These are phyloP conservation scores for Upupa epops DNA, from an alignment of 2,113 vertebrate species.

Conservation along the genomic window DNA sequence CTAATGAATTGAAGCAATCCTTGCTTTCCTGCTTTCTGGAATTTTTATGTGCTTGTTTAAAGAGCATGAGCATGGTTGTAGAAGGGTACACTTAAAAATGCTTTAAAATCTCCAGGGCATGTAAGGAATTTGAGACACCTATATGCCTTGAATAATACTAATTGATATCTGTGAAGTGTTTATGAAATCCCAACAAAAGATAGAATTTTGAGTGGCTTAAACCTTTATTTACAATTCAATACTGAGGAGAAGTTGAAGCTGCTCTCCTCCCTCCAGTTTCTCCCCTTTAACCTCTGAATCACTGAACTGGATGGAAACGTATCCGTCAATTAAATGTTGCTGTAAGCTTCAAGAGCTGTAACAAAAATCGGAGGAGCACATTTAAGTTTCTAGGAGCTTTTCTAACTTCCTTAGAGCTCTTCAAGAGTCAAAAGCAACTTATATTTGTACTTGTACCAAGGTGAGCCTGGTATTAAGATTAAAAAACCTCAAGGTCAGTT, in stretches of 20 bases:
- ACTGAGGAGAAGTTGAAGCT: not conserved
- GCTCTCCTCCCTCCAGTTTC: not conserved
- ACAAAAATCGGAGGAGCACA: not conserved
- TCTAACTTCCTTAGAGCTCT: not conserved
- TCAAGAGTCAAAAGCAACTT: not conserved
- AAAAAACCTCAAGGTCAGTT: not conserved
- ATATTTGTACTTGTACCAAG: not conserved
- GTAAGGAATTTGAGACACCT: constrained; percentile 32
- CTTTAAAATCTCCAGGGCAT: not conserved
- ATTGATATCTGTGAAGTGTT: constrained; percentile 35
- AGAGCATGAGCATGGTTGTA: not conserved
- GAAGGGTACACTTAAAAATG: not conserved
- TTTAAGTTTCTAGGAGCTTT: not conserved
- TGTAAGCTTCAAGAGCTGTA: not conserved
- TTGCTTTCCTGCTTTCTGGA: not conserved
- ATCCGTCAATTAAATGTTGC: not conserved
- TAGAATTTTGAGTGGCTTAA: constrained; percentile 47
- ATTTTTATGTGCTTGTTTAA: constrained; percentile 39
- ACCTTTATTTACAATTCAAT: constrained; percentile 30
- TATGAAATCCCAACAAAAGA: constrained; percentile 45
- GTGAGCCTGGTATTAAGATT: not conserved
- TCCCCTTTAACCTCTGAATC: constrained; percentile 15
- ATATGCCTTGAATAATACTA: constrained; percentile 28
- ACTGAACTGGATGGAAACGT: not conserved
- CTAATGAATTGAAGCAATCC: not conserved